These are phyloP conservation scores for Apodemus speciosus DNA, from an alignment of 2,113 vertebrate genomes.

Conservation along the genomic window DNA sequence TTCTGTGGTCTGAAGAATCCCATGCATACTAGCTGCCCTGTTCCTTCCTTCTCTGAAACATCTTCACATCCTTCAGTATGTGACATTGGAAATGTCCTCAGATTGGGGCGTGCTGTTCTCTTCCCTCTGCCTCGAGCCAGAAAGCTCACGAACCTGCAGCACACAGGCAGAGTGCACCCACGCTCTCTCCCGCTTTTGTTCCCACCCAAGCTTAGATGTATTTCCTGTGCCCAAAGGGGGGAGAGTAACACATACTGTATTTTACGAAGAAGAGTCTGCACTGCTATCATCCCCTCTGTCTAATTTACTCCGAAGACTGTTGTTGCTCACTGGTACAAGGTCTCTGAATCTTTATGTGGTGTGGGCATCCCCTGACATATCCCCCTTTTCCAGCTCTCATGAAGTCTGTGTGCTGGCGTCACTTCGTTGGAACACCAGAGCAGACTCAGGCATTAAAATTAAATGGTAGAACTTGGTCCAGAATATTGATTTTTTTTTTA, in stretches of 20 bases:
- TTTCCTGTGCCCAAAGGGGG: not conserved
- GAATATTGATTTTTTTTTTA: not conserved
- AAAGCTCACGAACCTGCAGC: not conserved
- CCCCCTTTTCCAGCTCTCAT: not conserved
- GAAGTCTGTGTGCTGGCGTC: not conserved
- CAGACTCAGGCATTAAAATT: not conserved
- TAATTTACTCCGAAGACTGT: not conserved
- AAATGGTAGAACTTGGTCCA: not conserved
- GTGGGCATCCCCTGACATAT: not conserved
- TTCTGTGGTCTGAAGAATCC: not conserved
- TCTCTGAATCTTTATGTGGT: not conserved
- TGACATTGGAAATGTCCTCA: not conserved
- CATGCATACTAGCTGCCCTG: not conserved
- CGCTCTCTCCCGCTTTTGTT: too few relatives aligned
- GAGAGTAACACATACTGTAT: not conserved
- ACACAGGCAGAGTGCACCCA: too few relatives aligned
- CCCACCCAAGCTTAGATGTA: not conserved
- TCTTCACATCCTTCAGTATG: too few relatives aligned
- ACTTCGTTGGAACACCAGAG: not conserved
- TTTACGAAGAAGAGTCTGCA: not conserved
- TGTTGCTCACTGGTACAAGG: not conserved
- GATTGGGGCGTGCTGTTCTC: not conserved
- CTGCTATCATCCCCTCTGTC: not conserved
- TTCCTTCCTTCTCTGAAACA: not conserved
- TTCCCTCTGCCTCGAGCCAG: accelerated